Evolutionary conservation across 1,140 invertebrate genomes (phyloP).

Genomic region (Ooceraea biroi): DNA sequence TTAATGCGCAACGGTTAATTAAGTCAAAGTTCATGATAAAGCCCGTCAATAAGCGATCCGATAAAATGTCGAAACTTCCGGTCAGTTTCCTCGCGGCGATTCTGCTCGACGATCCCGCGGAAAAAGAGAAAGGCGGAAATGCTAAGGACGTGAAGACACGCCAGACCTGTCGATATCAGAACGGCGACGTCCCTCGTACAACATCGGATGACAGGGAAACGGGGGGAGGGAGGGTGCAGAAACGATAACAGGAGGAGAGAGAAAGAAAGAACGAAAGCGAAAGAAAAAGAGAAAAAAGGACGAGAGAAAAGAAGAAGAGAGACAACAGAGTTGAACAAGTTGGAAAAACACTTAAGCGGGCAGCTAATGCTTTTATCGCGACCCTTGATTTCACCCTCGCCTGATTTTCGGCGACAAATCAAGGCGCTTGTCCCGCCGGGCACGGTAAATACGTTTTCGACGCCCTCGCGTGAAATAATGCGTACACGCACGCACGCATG

Average conservation of each 20-base stretch:
- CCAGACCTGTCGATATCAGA: conserved; percentile 70
- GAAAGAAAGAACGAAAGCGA: conserved; percentile 24
- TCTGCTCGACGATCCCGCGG: conserved; percentile 1
- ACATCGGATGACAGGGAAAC: conserved; percentile 53
- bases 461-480: conserved; percentile 76
- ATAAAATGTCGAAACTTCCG: conserved; percentile 44
- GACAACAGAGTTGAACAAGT: conserved; percentile 69
- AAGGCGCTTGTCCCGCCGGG: conserved; percentile 80
- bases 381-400: conserved; percentile 75
- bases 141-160: conserved; percentile 58
- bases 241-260: conserved; percentile 31
- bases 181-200: conserved; percentile 63
- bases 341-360: conserved; percentile 79
- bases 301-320: conserved; percentile 36
- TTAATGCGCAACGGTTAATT: conserved; percentile 42
- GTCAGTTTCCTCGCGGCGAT: conserved; percentile 39
- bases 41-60: conserved; percentile 19
- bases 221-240: conserved; percentile 32
- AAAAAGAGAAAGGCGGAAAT: conserved; percentile 52
- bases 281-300: conserved; percentile 7
- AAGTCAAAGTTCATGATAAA: conserved; percentile 55
- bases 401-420: conserved; percentile 80
- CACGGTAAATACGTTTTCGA: conserved; percentile 81
- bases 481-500: conserved; percentile 49
- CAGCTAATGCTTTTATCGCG: conserved; percentile 81